phyloP scores from a whole-genome alignment of 1,140 invertebrate genomes.

The Eupeodes corollae region DNA sequence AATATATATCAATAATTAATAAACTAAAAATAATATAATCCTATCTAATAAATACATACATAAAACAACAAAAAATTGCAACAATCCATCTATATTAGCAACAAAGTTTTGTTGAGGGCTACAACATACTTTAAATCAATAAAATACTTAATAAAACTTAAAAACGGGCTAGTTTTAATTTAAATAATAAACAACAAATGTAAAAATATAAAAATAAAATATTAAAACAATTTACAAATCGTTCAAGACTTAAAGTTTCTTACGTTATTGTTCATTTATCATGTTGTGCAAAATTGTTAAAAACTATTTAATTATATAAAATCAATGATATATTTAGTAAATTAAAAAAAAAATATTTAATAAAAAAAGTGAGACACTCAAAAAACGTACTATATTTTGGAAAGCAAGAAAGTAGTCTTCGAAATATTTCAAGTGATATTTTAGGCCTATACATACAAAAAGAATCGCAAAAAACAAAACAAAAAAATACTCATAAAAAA shows the following conservation, averaged over 20 bases:
- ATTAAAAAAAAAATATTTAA: neutral
- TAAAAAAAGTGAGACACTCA: neutral
- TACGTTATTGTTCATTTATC: too few species aligned
- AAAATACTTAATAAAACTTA: neutral
- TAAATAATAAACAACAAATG: neutral
- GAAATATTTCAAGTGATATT: neutral
- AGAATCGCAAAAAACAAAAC: too few species aligned
- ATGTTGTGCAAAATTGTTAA: too few species aligned
- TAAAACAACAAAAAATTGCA: neutral
- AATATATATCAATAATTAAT: neutral
- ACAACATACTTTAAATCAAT: neutral
- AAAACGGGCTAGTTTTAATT: neutral
- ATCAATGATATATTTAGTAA: neutral
- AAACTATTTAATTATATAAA: slow-evolving; percentile 1
- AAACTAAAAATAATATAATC: neutral
- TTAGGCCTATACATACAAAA: neutral
- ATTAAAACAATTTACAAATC: neutral
- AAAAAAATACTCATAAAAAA: neutral
- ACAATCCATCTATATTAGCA: too few species aligned
- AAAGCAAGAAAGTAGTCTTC: neutral
- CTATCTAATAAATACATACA: neutral
- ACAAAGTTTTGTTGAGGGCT: neutral
- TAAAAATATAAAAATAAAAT: neutral
- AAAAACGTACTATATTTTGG: neutral
- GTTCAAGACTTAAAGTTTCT: neutral